Base-by-base conservation (phyloP, 1,140 invertebrate species). In the Apis laboriosa region DNA sequence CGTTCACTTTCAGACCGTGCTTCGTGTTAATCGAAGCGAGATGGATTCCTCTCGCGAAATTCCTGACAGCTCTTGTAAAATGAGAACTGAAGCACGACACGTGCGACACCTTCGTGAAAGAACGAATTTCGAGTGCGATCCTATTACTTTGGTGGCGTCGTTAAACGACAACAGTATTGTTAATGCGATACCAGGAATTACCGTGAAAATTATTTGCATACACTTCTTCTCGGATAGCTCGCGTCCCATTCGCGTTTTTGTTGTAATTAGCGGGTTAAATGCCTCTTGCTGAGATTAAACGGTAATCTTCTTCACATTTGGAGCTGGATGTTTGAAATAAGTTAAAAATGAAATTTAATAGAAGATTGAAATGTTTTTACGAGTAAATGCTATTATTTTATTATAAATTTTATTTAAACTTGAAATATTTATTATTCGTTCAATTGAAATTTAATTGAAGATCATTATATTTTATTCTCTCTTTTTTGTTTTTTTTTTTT, bases 1-100 rank as follows among this genome's bases (percentile, higher is more conserved):
- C 73, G 68, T 75, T 34, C 75, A 34, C 58, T 61, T 28, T 43
- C 51, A 8, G 63, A 78, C 49, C 19, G 72, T n/a, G 79, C 73
- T 56, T 53, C 66, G 60, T 43, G 76, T 75, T 86, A 84, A 80
- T 77, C 56, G 60, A 34, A 74, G 66, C 77, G 72, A 55, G n/a
- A 43, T 51, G 49, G 58, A 86, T 56, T 77, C 53, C 34, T 86
- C 75, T 86, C 70, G 64, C 70, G 53, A 86, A 86, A 86, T 86
- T 86, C 84, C 84, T 68, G 78, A 70, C 68, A 21, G 60, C 84
- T 43, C 79, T 83, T 86, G 85, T 86, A 86, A 86, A 73, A 80
- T 56, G 66, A 70, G 51, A 60, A 8, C 21, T 60, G 58, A n/a
- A 19, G 58, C n/a, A 21, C 28, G n/a, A 5, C 51, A 55, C 15